Percentiles rank a stretch among this genome's conserved stretches.
These are phyloP conservation scores for Macropus fuliginosus DNA, from an alignment of 2,797 vertebrate genomes.

Conservation along the genomic window DNA sequence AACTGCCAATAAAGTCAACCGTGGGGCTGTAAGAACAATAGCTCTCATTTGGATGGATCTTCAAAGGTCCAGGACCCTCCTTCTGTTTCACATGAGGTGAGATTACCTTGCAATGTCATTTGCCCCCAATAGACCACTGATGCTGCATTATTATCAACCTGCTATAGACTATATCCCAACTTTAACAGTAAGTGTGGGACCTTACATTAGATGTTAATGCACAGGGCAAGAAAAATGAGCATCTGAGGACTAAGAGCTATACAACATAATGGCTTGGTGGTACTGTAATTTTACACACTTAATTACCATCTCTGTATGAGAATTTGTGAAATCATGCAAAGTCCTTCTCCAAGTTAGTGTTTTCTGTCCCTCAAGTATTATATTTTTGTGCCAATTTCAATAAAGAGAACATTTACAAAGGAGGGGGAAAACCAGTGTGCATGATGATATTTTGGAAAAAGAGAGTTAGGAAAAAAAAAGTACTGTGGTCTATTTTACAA, in stretches of 20 bases:
- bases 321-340: conserved; percentile 8
- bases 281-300: conserved; percentile 46
- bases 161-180: not conserved
- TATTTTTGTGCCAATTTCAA: conserved; percentile 34
- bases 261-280: conserved; percentile 49
- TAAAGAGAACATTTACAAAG: conserved; percentile 48
- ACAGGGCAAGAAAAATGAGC: conserved; percentile 70
- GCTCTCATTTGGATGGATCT: conserved; percentile 3
- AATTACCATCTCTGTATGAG: conserved; percentile 21
- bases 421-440: conserved; percentile 32
- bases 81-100: not conserved
- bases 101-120: conserved; percentile 7
- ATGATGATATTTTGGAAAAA: conserved; percentile 60
- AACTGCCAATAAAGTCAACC: not conserved
- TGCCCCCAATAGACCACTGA: conserved; percentile 8
- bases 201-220: conserved; percentile 48
- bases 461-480: conserved; percentile 57
- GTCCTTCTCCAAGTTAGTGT: conserved; percentile 15
- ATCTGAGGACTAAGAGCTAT: conserved; percentile 69
- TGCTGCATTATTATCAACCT: conserved; percentile 15
- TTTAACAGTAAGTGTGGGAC: not conserved
- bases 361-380: not conserved
- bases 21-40: not conserved
- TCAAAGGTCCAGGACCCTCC: not conserved
- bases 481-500: conserved; percentile 48